Conservation (phyloP, 1,140 invertebrate genomes). For the Drosophila funebris region DNA sequence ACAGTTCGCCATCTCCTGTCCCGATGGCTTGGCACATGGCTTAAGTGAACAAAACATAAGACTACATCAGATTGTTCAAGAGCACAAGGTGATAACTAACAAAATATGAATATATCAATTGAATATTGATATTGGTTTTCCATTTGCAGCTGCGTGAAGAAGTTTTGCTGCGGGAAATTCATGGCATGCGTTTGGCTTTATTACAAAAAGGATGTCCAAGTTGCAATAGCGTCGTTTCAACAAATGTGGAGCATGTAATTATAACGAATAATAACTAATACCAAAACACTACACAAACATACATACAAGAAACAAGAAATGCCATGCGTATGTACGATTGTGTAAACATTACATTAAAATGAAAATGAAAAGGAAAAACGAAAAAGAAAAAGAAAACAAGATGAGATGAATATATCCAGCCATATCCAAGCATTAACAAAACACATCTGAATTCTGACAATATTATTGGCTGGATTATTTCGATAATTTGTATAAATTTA, state of each 20-base stretch:
- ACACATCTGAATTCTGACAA: constrained; percentile 7
- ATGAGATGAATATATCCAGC: constrained; percentile 47
- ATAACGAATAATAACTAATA: constrained; percentile 19
- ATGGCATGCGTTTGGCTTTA: constrained; percentile 88
- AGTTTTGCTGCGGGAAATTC: constrained; percentile 88
- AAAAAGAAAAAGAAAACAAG: constrained; percentile 5
- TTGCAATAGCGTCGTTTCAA: constrained; percentile 73
- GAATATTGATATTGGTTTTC: neutral
- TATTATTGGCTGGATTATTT: constrained; percentile 36
- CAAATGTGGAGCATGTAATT: constrained; percentile 81
- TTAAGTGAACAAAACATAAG: constrained; percentile 91
- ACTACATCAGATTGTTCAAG: constrained; percentile 90
- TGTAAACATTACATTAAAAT: neutral
- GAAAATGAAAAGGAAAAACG: too few relatives aligned
- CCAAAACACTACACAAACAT: constrained; percentile 1
- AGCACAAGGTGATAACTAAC: constrained; percentile 87
- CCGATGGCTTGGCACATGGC: constrained; percentile 92
- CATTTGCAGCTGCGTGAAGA: constrained; percentile 87
- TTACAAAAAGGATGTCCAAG: constrained; percentile 89
- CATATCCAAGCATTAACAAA: constrained; percentile 14
- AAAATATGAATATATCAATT: neutral
- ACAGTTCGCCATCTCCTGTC: constrained; percentile 82
- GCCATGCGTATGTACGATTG: constrained; percentile 16
- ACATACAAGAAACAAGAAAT: neutral
- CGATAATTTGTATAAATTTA: constrained; percentile 1